These are phyloP conservation scores for Xenopus petersii DNA, from an alignment of 2,797 vertebrate genomes.

Conservation along the genomic window DNA sequence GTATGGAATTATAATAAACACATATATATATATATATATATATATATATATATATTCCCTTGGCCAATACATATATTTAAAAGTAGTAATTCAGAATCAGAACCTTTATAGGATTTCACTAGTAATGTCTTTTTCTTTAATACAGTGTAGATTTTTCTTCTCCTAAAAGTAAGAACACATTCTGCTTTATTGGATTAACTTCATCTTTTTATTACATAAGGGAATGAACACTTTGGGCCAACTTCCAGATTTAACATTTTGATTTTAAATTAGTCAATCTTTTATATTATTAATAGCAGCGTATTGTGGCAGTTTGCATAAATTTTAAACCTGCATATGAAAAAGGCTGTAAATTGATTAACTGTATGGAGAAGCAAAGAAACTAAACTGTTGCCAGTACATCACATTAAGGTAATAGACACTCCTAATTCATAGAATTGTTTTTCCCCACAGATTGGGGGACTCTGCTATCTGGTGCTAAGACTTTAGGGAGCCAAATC, in stretches of 20 bases:
- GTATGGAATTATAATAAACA: too few relatives aligned
- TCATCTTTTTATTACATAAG: constrained; percentile 18
- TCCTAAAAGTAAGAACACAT: constrained; percentile 5
- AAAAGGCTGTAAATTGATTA: constrained; percentile 18
- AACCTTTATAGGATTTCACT: too few relatives aligned
- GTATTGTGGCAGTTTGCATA: not conserved
- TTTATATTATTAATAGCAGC: constrained; percentile 28
- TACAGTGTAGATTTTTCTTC: constrained; percentile 32
- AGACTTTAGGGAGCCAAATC: too few relatives aligned
- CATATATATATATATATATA: too few relatives aligned
- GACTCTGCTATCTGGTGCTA: too few relatives aligned
- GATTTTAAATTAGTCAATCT: constrained; percentile 32
- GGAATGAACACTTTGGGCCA: constrained; percentile 27
- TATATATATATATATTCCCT: too few relatives aligned
- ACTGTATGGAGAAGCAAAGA: not conserved
- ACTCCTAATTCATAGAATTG: too few relatives aligned
- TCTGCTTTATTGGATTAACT: constrained; percentile 31
- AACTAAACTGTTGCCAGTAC: not conserved
- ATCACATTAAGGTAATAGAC: too few relatives aligned
- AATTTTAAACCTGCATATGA: constrained; percentile 8
- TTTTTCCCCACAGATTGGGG: too few relatives aligned
- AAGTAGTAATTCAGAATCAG: too few relatives aligned
- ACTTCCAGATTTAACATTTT: constrained; percentile 28
- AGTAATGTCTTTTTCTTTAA: not conserved
- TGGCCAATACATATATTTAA: too few relatives aligned